Evolutionary conservation across 1,140 invertebrate genomes (phyloP), one percentile per base, ranked within the genome.

Genomic region (Drosophila nasuta): DNA sequence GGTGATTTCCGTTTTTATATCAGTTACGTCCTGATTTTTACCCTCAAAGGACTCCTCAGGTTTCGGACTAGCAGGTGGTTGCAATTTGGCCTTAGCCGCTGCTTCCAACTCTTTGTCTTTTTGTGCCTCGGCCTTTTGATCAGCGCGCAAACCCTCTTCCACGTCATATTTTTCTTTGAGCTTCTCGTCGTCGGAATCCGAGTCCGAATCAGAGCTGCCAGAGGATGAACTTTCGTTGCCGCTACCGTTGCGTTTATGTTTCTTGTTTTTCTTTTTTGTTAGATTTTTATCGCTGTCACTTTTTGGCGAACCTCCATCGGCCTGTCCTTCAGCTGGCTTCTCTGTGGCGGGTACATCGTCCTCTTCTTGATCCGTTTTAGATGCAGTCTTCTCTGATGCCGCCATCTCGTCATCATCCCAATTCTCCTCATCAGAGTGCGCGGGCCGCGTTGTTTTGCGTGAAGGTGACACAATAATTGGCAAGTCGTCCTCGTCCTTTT

Each of bases 191-290:
- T 93, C 92, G 5, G 79, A 82, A 33, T 81, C 88, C 1, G 86
- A 76, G 5, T 91, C 89, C 0, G 82, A 91, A n/a, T 82, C 91
- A n/a, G 73, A 86, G 28, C 77, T 85, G 0, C 79, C 83, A 6
- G 85, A 85, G 6, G 94, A 93, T 1, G 87, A 91, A 48, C 82
- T 75, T 1, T 91, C 80, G 51, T 93, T 57, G 90, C 93, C 58
- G 91, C 91, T 83, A 93, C 93, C 62, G 82, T 91, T 73, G 82
- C 93, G 74, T 88, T 94, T 73, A 70, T 82, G 76, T 93, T 92
- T 94, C 72, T 81, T 75, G 0, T 64, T 64, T 43, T 91, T 91
- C 57, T 78, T 83, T n/a, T 77, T 75, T 52, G 70, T 76, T 88
- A 56, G 76, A 93, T 93, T 69, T 87, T 91, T 66, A 57, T 91